Evolutionary conservation across 2,888 invertebrate genomes (phyloP), one percentile per base, ranked within the genome.

Genomic region (Pyrrhia umbra): DNA sequence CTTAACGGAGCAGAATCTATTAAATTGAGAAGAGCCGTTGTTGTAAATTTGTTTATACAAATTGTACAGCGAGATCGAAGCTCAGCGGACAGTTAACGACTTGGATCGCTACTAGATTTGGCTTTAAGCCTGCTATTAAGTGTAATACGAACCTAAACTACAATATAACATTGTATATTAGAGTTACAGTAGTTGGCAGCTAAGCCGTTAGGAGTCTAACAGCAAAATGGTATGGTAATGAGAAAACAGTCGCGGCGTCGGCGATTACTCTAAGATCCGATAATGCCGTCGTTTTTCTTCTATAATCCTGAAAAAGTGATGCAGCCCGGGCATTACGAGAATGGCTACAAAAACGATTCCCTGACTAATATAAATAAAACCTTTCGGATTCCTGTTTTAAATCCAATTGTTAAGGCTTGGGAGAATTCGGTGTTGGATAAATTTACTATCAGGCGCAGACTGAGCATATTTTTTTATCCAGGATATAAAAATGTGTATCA

Each of bases 271-370:
- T 89, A 89, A 92, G 89, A 91, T 91, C 90, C 92, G 91, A 93
- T 93, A 92, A 92, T 90, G 83, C 90, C 87, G 80, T 88, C 92
- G 91, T 92, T 92, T 91, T 88, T 93, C 92, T 92, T 89, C 88
- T 87, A 90, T 92, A 92, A 93, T 92, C 92, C 90, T 91, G 91
- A 92, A 92, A 92, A 92, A 92, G 89, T 91, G 89, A 89, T 86
- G 88, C 87, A 87, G 84, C 85, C 82, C 75, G 76, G 72, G 86
- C 82, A 83, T 88, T 88, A 88, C 85, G 80, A 76, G 84, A 83
- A 85, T 68, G 81, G 85, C 84, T 85, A 84, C 86, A 87, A 88
- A 87, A 89, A 87, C 87, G 85, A 79, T 86, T 82, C 79, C 79
- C 83, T 80, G 79, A 86, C 86, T 86, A 88, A 89, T 86, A 88